Conservation (phyloP, 2,113 vertebrate genomes). For the Scophthalmus maximus region DNA sequence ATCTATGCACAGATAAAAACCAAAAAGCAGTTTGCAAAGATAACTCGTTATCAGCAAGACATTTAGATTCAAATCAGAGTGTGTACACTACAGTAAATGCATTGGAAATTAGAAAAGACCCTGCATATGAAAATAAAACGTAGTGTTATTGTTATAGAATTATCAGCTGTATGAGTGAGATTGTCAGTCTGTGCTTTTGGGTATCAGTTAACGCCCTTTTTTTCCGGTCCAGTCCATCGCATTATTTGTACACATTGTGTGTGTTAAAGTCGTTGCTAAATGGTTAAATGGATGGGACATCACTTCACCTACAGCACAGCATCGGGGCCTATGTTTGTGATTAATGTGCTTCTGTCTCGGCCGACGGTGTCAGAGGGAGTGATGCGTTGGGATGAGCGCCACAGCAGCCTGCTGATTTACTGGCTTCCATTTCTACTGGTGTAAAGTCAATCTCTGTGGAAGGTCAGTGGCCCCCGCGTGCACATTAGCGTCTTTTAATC, state of each 20-base stretch:
- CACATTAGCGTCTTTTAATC: conserved; percentile 85
- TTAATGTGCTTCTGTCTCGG: conserved; percentile 83
- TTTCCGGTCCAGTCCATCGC: conserved; percentile 13
- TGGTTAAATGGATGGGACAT: conserved; percentile 72
- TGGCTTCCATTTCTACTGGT: conserved; percentile 87
- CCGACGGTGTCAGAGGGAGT: conserved; percentile 84
- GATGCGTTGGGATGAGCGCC: conserved; percentile 79
- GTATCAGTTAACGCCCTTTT: neutral
- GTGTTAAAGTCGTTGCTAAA: conserved; percentile 58
- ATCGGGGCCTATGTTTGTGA: conserved; percentile 75
- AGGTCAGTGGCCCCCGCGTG: conserved; percentile 87
- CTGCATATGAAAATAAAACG: neutral
- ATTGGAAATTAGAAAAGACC: neutral
- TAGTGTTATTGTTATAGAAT: neutral
- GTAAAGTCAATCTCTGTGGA: conserved; percentile 90
- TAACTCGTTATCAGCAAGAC: conserved; percentile 22
- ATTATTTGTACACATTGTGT: conserved; percentile 40
- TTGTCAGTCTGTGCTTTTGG: conserved; percentile 19
- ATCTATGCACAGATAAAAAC: conserved; percentile 50
- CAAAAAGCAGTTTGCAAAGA: conserved; percentile 51
- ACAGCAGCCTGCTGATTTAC: conserved; percentile 86
- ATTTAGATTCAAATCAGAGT: conserved; percentile 43
- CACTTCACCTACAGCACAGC: conserved; percentile 62
- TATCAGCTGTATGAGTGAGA: neutral
- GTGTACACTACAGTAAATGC: conserved; percentile 1